Conservation (phyloP, 1,140 invertebrate species). For the Lucilia sericata region DNA sequence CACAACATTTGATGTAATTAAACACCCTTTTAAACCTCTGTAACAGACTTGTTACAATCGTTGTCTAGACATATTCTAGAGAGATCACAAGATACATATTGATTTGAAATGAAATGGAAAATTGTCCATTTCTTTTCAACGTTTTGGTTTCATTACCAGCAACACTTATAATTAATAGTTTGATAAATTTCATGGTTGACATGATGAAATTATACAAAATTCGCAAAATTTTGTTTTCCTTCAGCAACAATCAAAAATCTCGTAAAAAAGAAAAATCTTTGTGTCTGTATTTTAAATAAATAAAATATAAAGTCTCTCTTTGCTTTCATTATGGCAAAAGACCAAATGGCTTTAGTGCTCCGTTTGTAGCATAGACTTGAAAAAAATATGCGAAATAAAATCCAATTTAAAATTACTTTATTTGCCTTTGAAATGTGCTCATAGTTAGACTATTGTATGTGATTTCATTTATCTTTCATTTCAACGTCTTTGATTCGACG, state of each 20-base stretch:
- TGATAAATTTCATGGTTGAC: neutral
- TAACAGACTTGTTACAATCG: neutral
- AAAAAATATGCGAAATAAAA: neutral
- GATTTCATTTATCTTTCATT: conserved; percentile 5
- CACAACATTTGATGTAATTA: too few species aligned
- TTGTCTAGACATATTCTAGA: conserved; percentile 31
- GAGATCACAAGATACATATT: conserved; percentile 32
- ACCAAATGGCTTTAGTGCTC: too few species aligned
- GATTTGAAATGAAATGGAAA: conserved; percentile 42
- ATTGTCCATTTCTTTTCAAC: neutral
- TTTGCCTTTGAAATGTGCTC: conserved; percentile 18
- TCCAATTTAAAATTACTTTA: conserved; percentile 35
- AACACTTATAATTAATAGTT: conserved; percentile 39
- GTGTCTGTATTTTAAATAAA: neutral
- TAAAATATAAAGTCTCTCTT: neutral
- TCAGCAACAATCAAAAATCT: neutral
- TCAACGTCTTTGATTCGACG: neutral
- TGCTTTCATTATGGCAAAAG: neutral
- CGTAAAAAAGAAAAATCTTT: too few species aligned
- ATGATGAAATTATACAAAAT: neutral
- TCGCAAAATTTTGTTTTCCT: neutral
- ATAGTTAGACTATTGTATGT: neutral
- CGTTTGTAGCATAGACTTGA: too few species aligned
- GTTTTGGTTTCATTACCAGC: neutral
- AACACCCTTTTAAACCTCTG: neutral